Conservation (phyloP, 2,797 vertebrate species). For the Myotis daubentonii region DNA sequence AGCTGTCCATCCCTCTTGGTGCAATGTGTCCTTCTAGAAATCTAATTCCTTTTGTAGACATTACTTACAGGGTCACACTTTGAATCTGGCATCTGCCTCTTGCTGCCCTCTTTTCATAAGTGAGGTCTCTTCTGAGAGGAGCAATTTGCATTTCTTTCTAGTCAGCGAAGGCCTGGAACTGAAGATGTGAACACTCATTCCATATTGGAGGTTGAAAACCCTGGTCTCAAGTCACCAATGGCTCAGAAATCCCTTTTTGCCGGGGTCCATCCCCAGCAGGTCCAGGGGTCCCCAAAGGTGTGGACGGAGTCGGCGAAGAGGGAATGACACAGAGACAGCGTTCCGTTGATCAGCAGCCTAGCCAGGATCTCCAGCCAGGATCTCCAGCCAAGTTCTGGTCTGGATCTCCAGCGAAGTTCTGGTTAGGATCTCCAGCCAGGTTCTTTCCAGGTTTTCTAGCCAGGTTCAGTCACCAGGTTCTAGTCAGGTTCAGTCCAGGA, state of each 20-base stretch:
- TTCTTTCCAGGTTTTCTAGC: no score
- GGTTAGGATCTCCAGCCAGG: no score
- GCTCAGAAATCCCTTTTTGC: not conserved
- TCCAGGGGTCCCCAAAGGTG: no score
- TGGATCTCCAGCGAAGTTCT: no score
- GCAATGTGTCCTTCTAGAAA: not conserved
- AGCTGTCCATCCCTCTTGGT: not conserved
- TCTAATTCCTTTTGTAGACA: conserved; percentile 3
- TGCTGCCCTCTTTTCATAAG: not conserved
- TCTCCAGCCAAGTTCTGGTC: no score
- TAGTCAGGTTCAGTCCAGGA: no score
- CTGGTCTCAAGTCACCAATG: not conserved
- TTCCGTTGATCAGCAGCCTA: no score
- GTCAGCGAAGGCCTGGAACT: not conserved
- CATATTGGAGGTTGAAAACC: not conserved
- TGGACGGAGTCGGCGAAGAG: no score
- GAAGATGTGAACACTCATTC: not conserved
- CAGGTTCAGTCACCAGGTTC: no score
- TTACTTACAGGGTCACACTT: not conserved
- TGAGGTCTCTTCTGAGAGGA: not conserved
- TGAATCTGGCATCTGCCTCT: not conserved
- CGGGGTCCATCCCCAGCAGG: no score
- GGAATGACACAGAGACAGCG: no score
- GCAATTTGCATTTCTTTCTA: not conserved
- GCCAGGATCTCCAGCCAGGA: no score